Conservation (phyloP, 2,797 vertebrate genomes). For the Cyprinella venusta region DNA sequence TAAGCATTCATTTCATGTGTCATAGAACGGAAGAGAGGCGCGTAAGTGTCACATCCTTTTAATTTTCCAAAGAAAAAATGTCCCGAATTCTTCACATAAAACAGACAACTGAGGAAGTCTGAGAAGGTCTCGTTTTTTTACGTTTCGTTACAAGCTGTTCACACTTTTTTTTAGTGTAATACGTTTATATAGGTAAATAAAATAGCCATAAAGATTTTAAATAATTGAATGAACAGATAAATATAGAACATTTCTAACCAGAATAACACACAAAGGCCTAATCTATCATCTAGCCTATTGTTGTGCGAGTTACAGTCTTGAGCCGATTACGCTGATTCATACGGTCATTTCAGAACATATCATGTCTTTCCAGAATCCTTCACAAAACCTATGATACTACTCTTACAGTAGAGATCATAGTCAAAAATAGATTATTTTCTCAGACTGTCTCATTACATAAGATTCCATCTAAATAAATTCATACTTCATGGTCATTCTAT, state of each 20-base stretch:
- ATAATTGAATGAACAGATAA: neutral
- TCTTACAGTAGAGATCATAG: neutral
- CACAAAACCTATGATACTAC: neutral
- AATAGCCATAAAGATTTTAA: neutral
- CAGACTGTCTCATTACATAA: neutral
- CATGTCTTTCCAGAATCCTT: neutral
- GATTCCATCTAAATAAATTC: neutral
- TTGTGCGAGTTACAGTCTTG: neutral
- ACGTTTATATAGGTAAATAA: neutral
- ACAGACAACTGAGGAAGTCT: neutral
- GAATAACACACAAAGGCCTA: neutral
- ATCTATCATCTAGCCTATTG: neutral
- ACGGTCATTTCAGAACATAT: neutral
- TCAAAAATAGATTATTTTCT: neutral
- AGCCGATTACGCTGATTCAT: conserved; percentile 17
- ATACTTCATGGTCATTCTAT: neutral
- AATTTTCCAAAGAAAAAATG: neutral
- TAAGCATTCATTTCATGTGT: neutral
- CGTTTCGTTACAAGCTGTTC: neutral
- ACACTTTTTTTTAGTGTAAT: neutral
- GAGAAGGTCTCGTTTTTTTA: neutral
- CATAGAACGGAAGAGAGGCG: neutral
- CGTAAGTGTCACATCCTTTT: neutral
- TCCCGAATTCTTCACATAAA: neutral
- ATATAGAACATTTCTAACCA: neutral